A percentile compares a stretch with the other conserved stretches of the same genome.
phyloP scores from a whole-genome alignment of 2,113 vertebrate species.

The Cariama cristata region DNA sequence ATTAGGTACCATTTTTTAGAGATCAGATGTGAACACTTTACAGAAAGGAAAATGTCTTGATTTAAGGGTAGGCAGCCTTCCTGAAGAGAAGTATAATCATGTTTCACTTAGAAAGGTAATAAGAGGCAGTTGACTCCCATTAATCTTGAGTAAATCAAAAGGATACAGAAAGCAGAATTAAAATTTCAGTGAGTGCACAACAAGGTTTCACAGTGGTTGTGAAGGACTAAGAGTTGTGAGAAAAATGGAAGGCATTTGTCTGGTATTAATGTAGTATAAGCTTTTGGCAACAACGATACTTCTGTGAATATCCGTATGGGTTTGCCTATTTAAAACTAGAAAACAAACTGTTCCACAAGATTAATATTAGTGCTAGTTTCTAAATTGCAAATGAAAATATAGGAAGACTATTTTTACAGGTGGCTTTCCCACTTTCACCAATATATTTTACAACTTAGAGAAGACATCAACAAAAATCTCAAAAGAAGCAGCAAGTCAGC shows the following conservation, averaged over 20 bases:
- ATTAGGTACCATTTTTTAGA: conserved; percentile 25
- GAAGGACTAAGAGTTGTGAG: background rate
- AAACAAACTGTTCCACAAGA: conserved; percentile 1
- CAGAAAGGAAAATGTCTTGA: background rate
- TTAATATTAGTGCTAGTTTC: background rate
- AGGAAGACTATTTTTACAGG: background rate
- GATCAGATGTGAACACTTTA: background rate
- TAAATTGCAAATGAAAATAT: background rate
- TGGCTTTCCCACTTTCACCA: background rate
- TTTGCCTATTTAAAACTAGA: background rate
- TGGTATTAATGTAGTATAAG: background rate
- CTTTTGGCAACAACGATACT: background rate
- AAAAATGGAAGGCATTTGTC: background rate
- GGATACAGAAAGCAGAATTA: conserved; percentile 38
- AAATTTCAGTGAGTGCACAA: conserved; percentile 13
- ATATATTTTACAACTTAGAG: background rate
- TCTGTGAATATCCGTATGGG: background rate
- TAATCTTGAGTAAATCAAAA: conserved; percentile 40
- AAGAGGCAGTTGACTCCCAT: conserved; percentile 45
- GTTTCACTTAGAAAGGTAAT: conserved; percentile 52
- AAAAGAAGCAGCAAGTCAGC: background rate
- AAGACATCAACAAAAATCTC: background rate
- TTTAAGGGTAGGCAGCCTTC: conserved; percentile 14
- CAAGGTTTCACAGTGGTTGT: background rate
- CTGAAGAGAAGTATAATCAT: background rate